phyloP scores from a whole-genome alignment of 2,113 vertebrate species.

The Natator depressus region DNA sequence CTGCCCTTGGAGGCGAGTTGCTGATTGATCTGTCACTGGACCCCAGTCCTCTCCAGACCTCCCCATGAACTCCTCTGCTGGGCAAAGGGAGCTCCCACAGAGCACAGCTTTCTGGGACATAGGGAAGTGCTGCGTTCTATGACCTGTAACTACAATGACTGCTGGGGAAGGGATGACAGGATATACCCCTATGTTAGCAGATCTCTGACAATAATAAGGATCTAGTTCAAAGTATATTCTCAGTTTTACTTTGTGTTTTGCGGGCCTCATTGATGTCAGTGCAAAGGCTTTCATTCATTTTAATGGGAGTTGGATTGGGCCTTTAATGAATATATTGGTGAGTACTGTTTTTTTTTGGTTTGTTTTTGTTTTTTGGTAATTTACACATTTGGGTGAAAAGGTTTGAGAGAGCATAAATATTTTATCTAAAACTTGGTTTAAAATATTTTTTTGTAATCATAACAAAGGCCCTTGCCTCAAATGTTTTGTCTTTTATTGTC shows the following conservation, averaged over 20 bases:
- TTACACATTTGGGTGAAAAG: constrained; percentile 1
- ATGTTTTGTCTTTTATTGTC: constrained; percentile 14
- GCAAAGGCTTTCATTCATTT: not conserved
- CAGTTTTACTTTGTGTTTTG: fast-evolving
- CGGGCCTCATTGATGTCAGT: not conserved
- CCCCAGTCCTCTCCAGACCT: too few species aligned
- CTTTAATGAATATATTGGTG: not conserved
- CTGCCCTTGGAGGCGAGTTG: not conserved
- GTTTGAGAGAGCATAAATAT: constrained; percentile 39
- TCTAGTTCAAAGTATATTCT: not conserved
- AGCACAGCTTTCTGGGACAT: not conserved
- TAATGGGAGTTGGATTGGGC: not conserved
- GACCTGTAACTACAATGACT: not conserved
- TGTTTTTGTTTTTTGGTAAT: not conserved
- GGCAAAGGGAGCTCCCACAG: not conserved
- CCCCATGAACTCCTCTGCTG: not conserved
- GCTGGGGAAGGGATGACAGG: constrained; percentile 45
- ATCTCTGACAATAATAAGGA: not conserved
- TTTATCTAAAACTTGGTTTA: constrained; percentile 39
- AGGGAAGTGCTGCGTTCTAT: not conserved
- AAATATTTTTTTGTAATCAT: not conserved
- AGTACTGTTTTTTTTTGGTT: not conserved
- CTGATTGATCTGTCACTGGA: not conserved
- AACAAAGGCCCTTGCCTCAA: not conserved
- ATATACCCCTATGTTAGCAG: constrained; percentile 32